Evolutionary conservation across 2,888 invertebrate species (phyloP), one percentile per base, ranked within the genome.

Genomic region (Lordiphosa fenestrarum): DNA sequence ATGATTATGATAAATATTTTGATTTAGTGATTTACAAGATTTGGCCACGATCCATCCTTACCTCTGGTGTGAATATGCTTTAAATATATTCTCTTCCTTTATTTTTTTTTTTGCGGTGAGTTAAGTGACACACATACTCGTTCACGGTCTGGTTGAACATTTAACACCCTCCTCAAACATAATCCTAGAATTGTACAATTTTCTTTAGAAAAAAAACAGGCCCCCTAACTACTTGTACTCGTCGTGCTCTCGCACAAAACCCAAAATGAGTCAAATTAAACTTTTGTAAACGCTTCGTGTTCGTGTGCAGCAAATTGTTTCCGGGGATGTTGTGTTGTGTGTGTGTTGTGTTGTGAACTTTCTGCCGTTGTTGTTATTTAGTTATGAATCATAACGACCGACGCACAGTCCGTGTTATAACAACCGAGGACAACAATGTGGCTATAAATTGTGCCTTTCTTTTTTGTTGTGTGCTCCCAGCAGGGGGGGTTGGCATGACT

Each of bases 241-340:
- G 38, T 15, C 30, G 2, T 25, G 13, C 12, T 48, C 36, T 48
- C 23, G 3, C 10, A 37, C 21, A 48, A 48, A 23, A 25, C 19
- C 36, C 23, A 48, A 66, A 53, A 61, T 71, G 69, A 77, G 74
- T 70, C 53, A 66, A 77, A 84, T 77, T 78, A 82, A 84, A 77
- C 80, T 72, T 69, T 82, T 66, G 64, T 82, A 71, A 84, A 77
- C 68, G 77, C 50, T 69, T 82, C 83, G 21, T 60, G 64, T 60
- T 84, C 78, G 83, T 77, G 77, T 77, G 83, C 77, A 72, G 69
- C 66, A 82, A 77, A 84, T 77, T 84, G 77, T 75, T 77, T 77
- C 77, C 77, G 85, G 77, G 85, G 77, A 77, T 84, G 83, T 77
- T 77, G 77, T 84, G 83, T 77, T 77, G 77, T 38, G 38, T 38